These are phyloP conservation scores for Trimorus sp. DNA, from an alignment of 2,888 invertebrate species.

Conservation along the genomic window DNA sequence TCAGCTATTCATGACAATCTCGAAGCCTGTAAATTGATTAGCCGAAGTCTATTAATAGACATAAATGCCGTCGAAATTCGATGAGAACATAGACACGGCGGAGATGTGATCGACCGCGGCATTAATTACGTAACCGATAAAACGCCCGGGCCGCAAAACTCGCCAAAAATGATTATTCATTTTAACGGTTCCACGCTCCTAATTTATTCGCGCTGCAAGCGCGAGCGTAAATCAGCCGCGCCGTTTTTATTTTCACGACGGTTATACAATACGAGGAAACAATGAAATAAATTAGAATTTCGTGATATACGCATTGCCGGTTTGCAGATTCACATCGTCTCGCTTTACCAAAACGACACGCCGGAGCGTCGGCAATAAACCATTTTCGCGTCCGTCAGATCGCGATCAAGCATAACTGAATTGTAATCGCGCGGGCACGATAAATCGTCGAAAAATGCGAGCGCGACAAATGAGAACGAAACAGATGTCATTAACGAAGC, in stretches of 20 bases:
- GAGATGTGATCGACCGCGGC: slow-evolving; percentile 40
- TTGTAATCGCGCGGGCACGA: neutral
- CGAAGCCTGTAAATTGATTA: slow-evolving; percentile 58
- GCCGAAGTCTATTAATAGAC: slow-evolving; percentile 58
- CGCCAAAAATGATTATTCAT: slow-evolving; percentile 45
- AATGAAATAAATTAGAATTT: no score
- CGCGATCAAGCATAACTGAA: no score
- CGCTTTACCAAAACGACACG: no score
- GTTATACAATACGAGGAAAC: no score
- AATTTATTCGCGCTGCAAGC: slow-evolving; percentile 50
- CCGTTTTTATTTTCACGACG: slow-evolving; percentile 2
- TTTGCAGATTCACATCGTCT: no score
- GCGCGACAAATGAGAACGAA: slow-evolving; percentile 53
- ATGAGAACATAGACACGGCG: slow-evolving; percentile 36
- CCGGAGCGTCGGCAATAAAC: no score
- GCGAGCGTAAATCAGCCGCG: slow-evolving; percentile 31
- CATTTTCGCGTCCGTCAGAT: no score
- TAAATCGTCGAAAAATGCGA: slow-evolving; percentile 46
- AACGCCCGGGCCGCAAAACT: slow-evolving; percentile 23
- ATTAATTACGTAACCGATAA: slow-evolving; percentile 57
- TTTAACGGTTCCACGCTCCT: slow-evolving; percentile 41
- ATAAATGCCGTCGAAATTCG: slow-evolving; percentile 54
- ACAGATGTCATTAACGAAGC: slow-evolving; percentile 62
- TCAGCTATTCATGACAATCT: slow-evolving; percentile 61
- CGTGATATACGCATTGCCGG: no score